Evolutionary conservation across 2,888 invertebrate species (phyloP), one percentile per base, ranked within the genome.

Genomic region (Tipula lateralis): DNA sequence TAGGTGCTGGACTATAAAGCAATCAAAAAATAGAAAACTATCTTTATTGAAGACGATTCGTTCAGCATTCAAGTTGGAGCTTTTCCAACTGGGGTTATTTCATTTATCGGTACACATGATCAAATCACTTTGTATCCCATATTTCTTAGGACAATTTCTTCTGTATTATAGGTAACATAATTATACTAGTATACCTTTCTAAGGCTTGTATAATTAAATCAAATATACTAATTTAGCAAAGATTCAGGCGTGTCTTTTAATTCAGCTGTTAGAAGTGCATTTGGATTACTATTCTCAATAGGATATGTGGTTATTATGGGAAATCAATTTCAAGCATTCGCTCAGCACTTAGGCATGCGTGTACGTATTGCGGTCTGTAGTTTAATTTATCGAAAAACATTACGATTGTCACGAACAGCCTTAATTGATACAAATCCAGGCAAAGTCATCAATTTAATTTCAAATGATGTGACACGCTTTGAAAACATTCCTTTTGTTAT

Each of bases 321-420:
- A 83, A 93, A 94, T 88, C 94, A 30, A 91, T 97, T 84, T 96
- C 96, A 24, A 97, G 93, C 94, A 91, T 94, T 88, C 92, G 97
- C 36, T 96, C 97, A 88, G 97, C 92, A 94, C 39, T 90, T 94
- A 39, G 95, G 94, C 88, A 88, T n/a, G n/a, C n/a, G n/a, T n/a
- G n/a, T n/a, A n/a, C n/a, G n/a, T n/a, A n/a, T n/a, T n/a, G n/a
- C n/a, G n/a, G n/a, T n/a, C n/a, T n/a, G n/a, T n/a, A n/a, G n/a
- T n/a, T n/a, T n/a, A n/a, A n/a, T n/a, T n/a, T n/a, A n/a, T n/a
- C n/a, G n/a, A n/a, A n/a, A n/a, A n/a, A n/a, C n/a, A n/a, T n/a
- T n/a, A n/a, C n/a, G n/a, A n/a, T n/a, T n/a, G n/a, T n/a, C n/a
- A n/a, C n/a, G n/a, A n/a, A n/a, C n/a, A n/a, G n/a, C n/a, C n/a